These are phyloP conservation scores for Bufo gargarizans DNA, from an alignment of 2,113 vertebrate genomes.

Conservation along the genomic window DNA sequence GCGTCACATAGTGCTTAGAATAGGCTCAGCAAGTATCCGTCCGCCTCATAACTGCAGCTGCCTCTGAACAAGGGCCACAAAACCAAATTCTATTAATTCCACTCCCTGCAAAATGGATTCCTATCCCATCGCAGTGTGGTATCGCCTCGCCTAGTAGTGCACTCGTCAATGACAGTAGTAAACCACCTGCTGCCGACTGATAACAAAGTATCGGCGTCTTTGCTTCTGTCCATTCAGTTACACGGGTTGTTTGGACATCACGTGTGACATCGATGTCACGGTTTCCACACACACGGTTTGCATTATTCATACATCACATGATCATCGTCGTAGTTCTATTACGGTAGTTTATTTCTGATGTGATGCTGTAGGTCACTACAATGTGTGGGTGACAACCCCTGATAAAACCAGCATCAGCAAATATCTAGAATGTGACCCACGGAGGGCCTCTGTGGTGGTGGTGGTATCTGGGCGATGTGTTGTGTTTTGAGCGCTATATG, in stretches of 20 bases:
- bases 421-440: not conserved
- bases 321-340: too few species aligned
- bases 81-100: not conserved
- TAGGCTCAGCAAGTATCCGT: too few species aligned
- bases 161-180: not conserved
- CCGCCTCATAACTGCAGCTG: too few species aligned
- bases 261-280: not conserved
- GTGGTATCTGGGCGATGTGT: not conserved
- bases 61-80: too few species aligned
- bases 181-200: not conserved
- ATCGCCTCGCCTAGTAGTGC: not conserved
- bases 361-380: not conserved
- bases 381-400: not conserved
- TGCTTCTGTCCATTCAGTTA: not conserved
- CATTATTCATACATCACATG: not conserved
- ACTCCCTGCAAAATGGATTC: too few species aligned
- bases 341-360: not conserved
- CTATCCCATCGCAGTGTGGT: not conserved
- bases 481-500: too few species aligned
- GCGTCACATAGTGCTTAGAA: too few species aligned
- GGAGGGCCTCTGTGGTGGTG: not conserved
- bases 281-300: not conserved
- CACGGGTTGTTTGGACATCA: not conserved
- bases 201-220: not conserved
- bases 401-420: not conserved